These are phyloP conservation scores for Orientallactaga sibirica DNA, from an alignment of 2,797 vertebrate species.

Conservation along the genomic window DNA sequence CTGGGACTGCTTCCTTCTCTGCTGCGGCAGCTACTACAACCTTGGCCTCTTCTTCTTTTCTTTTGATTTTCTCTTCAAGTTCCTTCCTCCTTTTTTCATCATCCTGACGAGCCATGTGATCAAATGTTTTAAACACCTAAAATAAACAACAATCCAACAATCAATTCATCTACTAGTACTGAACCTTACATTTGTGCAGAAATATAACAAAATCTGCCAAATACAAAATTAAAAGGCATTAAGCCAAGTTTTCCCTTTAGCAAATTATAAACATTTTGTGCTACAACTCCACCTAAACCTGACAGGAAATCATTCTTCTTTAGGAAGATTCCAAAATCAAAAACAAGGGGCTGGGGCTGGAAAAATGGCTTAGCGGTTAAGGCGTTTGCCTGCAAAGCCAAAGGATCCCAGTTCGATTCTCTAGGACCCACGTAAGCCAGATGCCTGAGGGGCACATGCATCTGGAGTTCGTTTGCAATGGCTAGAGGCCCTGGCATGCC, in stretches of 20 bases:
- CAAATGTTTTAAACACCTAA: constrained; percentile 94
- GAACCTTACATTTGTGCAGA: not conserved
- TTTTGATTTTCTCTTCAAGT: constrained; percentile 88
- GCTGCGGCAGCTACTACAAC: constrained; percentile 69
- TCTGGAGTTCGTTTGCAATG: too few relatives aligned
- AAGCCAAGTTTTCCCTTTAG: not conserved
- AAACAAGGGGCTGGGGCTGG: not conserved
- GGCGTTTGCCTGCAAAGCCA: too few relatives aligned
- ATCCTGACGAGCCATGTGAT: constrained; percentile 93
- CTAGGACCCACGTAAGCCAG: too few relatives aligned
- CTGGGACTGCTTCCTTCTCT: constrained; percentile 88
- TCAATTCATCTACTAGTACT: not conserved
- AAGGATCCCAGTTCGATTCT: too few relatives aligned
- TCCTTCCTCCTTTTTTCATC: constrained; percentile 88
- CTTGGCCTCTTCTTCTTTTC: constrained; percentile 85
- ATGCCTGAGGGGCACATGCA: too few relatives aligned
- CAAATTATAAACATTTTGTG: not conserved
- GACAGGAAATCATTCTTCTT: not conserved
- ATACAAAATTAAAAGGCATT: not conserved
- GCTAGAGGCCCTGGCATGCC: too few relatives aligned
- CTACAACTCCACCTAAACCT: not conserved
- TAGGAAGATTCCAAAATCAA: not conserved
- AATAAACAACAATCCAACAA: constrained; percentile 58
- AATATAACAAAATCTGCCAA: not conserved
- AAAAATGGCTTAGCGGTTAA: too few relatives aligned